Evolutionary conservation across 2,888 invertebrate genomes (phyloP).

Genomic region (Pedicia rivosa): DNA sequence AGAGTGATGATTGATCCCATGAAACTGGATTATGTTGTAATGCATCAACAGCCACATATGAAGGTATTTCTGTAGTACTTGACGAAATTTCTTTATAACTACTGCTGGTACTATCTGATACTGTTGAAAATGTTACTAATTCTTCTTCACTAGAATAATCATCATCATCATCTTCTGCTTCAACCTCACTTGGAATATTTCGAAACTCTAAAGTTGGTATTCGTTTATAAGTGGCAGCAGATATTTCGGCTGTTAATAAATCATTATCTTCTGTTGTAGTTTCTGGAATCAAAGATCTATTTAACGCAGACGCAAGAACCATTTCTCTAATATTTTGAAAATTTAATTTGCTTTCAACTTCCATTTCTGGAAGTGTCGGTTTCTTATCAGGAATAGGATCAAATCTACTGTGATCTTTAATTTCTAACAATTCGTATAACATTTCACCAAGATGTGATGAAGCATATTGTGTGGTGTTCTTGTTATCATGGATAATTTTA

Average conservation of each 20-base stretch:
- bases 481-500: too few species aligned
- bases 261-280: not conserved
- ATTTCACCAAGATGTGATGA: conserved; percentile 26
- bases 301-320: not conserved
- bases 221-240: not conserved
- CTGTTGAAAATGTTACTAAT: not conserved
- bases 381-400: conserved; percentile 7
- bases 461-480: conserved; percentile 8
- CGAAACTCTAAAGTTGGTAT: not conserved
- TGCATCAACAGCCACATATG: conserved; percentile 20
- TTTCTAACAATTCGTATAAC: conserved; percentile 24
- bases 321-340: conserved; percentile 14
- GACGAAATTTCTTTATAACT: not conserved
- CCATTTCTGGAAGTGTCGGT: not conserved
- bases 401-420: conserved; percentile 16
- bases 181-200: not conserved
- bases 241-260: not conserved
- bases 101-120: not conserved
- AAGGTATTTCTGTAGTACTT: not conserved
- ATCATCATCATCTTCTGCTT: not conserved
- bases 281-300: not conserved
- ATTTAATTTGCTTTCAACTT: not conserved
- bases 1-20: conserved; percentile 15
- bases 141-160: not conserved
- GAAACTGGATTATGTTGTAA: conserved; percentile 17